These are phyloP conservation scores for Halictus ligatus DNA, from an alignment of 2,888 invertebrate species.

Conservation along the genomic window DNA sequence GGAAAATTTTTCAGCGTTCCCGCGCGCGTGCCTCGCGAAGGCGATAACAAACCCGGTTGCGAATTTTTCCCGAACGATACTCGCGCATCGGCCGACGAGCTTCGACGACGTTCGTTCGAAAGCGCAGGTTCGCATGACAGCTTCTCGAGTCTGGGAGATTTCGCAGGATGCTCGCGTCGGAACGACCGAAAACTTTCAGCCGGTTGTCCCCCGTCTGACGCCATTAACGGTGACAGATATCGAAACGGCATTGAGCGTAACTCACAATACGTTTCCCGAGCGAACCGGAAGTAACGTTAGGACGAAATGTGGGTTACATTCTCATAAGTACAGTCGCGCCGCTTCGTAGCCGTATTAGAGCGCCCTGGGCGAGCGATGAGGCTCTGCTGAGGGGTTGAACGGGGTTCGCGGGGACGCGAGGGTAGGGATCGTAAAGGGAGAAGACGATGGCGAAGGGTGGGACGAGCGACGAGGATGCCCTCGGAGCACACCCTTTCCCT, in stretches of 20 bases:
- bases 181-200: slow-evolving; percentile 17
- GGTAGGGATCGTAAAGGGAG: slow-evolving; percentile 33
- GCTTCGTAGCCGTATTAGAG: slow-evolving; percentile 65
- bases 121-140: not conserved
- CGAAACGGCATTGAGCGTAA: slow-evolving; percentile 41
- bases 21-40: not conserved
- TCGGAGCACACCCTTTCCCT: too few species aligned
- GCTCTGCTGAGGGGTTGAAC: slow-evolving; percentile 1
- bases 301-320: slow-evolving; percentile 71
- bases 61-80: not conserved
- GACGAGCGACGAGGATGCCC: slow-evolving; percentile 43
- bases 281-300: slow-evolving; percentile 66
- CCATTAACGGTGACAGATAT: slow-evolving; percentile 52
- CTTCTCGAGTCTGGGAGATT: not conserved
- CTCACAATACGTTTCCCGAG: slow-evolving; percentile 59
- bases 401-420: not conserved
- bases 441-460: slow-evolving; percentile 14
- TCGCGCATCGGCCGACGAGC: not conserved
- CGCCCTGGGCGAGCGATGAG: slow-evolving; percentile 64
- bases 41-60: not conserved
- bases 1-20: not conserved
- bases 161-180: not conserved
- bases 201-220: slow-evolving; percentile 20
- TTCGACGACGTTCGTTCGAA: not conserved
- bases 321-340: slow-evolving; percentile 66